These are phyloP conservation scores for Amazona guildingii DNA, from an alignment of 2,113 vertebrate genomes.

Conservation along the genomic window DNA sequence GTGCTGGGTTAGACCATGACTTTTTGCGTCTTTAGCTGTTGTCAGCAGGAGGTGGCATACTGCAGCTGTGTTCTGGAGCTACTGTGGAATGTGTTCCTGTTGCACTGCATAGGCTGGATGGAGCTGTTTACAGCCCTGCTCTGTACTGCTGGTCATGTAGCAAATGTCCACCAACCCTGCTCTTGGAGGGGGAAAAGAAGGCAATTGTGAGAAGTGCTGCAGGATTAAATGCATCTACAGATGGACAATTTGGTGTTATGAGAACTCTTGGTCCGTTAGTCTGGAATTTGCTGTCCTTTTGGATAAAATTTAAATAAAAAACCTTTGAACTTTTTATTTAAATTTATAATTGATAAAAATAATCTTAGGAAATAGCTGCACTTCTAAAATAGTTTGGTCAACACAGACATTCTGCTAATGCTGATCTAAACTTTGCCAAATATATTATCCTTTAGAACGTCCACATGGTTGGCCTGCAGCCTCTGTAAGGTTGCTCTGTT, in stretches of 20 bases:
- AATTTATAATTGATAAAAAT: background rate
- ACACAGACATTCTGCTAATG: background rate
- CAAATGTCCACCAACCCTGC: background rate
- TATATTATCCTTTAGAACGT: background rate
- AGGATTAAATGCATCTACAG: background rate
- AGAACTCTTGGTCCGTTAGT: background rate
- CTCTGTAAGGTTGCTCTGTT: background rate
- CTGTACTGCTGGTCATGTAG: background rate
- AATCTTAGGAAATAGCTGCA: background rate
- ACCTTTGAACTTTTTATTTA: background rate
- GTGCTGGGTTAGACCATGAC: background rate
- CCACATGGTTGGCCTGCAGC: background rate
- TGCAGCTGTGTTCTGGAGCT: background rate
- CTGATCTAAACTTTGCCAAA: background rate
- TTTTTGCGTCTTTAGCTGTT: background rate
- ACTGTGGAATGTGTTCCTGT: background rate
- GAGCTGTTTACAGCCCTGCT: background rate
- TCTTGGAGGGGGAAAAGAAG: background rate
- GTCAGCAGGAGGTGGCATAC: slow-evolving; percentile 13
- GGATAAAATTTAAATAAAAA: background rate
- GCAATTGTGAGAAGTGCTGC: background rate
- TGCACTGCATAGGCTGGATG: accelerated
- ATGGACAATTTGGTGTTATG: accelerated
- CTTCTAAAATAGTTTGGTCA: background rate
- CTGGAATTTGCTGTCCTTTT: background rate